Evolutionary conservation across 2,888 invertebrate genomes (phyloP).

Genomic region (Omphaloscelis lunosa): DNA sequence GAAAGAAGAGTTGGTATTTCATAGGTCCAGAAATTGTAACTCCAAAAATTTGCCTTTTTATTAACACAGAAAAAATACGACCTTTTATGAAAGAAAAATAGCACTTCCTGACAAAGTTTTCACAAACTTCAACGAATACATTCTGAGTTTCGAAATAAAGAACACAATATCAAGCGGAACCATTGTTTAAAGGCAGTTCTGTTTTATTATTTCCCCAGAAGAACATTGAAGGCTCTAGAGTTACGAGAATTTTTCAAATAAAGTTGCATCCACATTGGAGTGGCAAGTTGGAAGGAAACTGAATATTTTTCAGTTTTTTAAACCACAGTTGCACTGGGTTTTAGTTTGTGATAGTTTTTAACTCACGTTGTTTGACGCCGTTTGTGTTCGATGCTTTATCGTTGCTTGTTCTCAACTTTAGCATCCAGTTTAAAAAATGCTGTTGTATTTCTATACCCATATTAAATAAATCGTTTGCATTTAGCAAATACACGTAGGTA

Average conservation of each 20-base stretch:
- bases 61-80: neutral
- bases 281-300: conserved; percentile 51
- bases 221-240: conserved; percentile 43
- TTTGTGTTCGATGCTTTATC: conserved; percentile 28
- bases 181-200: conserved; percentile 38
- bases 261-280: conserved; percentile 48
- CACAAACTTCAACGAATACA: conserved; percentile 24
- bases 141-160: conserved; percentile 39
- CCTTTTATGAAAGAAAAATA: conserved; percentile 9
- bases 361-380: conserved; percentile 36
- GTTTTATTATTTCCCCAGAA: conserved; percentile 40
- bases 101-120: conserved; percentile 35
- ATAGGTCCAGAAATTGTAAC: neutral
- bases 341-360: conserved; percentile 43
- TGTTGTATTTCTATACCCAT: neutral
- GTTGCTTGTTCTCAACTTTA: neutral
- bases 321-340: conserved; percentile 31
- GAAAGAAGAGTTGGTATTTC: neutral
- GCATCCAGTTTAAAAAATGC: neutral
- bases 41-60: neutral
- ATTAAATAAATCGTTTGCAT: neutral
- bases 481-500: neutral
- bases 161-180: conserved; percentile 38
- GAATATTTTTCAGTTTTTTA: conserved; percentile 57
- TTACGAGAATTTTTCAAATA: conserved; percentile 49